Evolutionary conservation across 2,797 vertebrate species (phyloP).

Genomic region (Ciconia nigra): DNA sequence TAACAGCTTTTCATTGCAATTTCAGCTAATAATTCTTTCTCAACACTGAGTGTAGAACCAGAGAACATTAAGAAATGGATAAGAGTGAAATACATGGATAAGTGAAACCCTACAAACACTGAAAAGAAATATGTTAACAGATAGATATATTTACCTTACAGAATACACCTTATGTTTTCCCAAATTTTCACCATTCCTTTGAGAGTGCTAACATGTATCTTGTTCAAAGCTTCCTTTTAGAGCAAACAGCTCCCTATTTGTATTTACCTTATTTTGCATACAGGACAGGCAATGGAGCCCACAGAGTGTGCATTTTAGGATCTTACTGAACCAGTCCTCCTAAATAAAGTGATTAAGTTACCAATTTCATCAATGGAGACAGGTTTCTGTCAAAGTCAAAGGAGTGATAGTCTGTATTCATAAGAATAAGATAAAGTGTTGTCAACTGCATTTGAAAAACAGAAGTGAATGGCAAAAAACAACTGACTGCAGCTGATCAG

Average conservation of each 20-base stretch:
- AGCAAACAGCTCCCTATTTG: background rate
- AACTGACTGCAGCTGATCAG: background rate
- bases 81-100: background rate
- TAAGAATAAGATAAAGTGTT: background rate
- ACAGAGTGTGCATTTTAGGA: background rate
- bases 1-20: background rate
- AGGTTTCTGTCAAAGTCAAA: background rate
- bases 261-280: background rate
- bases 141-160: background rate
- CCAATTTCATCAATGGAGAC: background rate
- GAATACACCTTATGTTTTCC: background rate
- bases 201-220: background rate
- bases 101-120: background rate
- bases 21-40: background rate
- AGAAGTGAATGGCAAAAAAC: background rate
- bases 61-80: background rate
- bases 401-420: background rate
- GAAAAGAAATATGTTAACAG: background rate
- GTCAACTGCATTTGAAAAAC: background rate
- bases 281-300: background rate
- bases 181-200: background rate
- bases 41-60: background rate
- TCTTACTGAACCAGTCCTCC: background rate
- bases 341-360: background rate
- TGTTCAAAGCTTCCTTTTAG: background rate